Percentiles rank a stretch among this genome's conserved stretches.
phyloP scores from a whole-genome alignment of 1,140 invertebrate genomes.

The Lepidurus arcticus region DNA sequence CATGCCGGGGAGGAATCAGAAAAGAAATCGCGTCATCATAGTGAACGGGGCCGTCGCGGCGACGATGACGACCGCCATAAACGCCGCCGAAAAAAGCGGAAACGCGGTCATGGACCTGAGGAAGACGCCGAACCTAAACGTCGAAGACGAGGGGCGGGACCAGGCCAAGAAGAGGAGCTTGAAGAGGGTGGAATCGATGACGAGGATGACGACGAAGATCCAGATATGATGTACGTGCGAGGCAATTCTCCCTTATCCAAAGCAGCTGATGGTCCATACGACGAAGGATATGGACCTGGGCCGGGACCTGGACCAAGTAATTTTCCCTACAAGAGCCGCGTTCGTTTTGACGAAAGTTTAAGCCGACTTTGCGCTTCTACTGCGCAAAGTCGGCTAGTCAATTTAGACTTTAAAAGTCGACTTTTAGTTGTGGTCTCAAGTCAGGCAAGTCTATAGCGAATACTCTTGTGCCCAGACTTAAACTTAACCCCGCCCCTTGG shows the following conservation, averaged over 20 bases:
- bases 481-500: too few species aligned
- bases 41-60: neutral
- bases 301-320: neutral
- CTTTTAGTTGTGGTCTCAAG: too few species aligned
- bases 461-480: too few species aligned
- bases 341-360: too few species aligned
- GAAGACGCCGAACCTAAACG: slow-evolving; percentile 29
- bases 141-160: slow-evolving; percentile 38
- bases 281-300: neutral
- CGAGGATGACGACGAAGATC: slow-evolving; percentile 62
- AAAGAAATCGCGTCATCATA: slow-evolving; percentile 15
- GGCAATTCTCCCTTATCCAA: slow-evolving; percentile 54
- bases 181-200: slow-evolving; percentile 41
- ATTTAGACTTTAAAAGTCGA: too few species aligned
- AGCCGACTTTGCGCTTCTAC: too few species aligned
- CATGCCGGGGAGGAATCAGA: slow-evolving; percentile 17
- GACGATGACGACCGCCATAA: slow-evolving; percentile 15
- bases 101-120: slow-evolving; percentile 33
- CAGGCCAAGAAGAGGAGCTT: slow-evolving; percentile 39
- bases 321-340: too few species aligned
- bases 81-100: slow-evolving; percentile 27
- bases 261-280: neutral
- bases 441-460: too few species aligned
- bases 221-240: slow-evolving; percentile 68
- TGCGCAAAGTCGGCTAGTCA: too few species aligned